phyloP scores from a whole-genome alignment of 2,888 invertebrate species.

The Pristionchus maxplancki region DNA sequence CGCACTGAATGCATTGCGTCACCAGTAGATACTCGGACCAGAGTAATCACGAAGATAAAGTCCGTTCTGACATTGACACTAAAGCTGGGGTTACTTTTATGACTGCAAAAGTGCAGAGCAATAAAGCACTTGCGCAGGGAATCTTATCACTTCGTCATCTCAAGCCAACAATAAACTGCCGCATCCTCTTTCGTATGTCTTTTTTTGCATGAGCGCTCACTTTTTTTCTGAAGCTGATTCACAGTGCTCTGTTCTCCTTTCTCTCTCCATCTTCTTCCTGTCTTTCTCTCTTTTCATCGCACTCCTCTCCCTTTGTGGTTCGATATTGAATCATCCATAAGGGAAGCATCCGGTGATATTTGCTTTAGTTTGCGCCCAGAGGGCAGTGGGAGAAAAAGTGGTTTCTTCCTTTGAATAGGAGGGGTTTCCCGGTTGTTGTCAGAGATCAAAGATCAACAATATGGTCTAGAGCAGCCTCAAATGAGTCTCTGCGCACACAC shows the following conservation, averaged over 20 bases:
- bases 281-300: constrained; percentile 24
- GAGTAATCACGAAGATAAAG: too few species aligned
- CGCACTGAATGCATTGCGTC: not conserved
- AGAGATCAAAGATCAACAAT: constrained; percentile 16
- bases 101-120: too few species aligned
- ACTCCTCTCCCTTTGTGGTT: constrained; percentile 21
- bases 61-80: too few species aligned
- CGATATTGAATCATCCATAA: constrained; percentile 47
- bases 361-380: constrained; percentile 21
- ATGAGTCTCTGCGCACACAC: not conserved
- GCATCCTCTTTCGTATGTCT: not conserved
- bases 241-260: constrained; percentile 6
- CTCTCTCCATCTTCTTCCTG: constrained; percentile 38
- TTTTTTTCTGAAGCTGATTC: constrained; percentile 4
- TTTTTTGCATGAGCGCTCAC: constrained; percentile 14
- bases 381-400: too few species aligned
- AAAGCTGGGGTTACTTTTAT: too few species aligned
- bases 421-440: too few species aligned
- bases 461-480: not conserved
- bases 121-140: not conserved
- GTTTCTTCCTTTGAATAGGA: too few species aligned
- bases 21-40: too few species aligned
- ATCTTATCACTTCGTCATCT: not conserved
- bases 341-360: not conserved
- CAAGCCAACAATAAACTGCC: not conserved